Evolutionary conservation across 2,888 invertebrate genomes (phyloP), one percentile per base, ranked within the genome.

Genomic region (Drosophila mettleri): DNA sequence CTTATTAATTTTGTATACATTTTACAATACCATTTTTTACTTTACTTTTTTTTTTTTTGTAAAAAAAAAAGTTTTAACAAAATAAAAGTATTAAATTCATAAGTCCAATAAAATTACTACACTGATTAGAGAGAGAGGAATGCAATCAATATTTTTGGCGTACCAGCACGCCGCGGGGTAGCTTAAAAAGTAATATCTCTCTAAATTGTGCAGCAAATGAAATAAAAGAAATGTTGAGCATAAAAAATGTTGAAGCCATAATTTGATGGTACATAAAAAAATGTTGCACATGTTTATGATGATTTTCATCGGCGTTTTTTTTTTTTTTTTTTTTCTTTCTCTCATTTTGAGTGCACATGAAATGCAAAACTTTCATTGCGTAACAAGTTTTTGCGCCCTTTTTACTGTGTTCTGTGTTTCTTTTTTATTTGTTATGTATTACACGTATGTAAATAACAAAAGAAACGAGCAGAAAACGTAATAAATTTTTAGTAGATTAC

Each of bases 401-500:
- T 20, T 39, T 53, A 10, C 20, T 48, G 20, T 20, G 16, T 33
- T 31, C 2, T 43, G 58, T 51, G 29, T 46, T 46, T 51, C 24
- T 33, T 38, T 38, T 38, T 38, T 27, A 27, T 52, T 52, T 63
- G 27, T 62, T 62, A 48, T 38, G 54, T 38, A 46, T 34, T 49
- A 62, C 73, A 78, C 74, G 60, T 73, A 58, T 75, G 68, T 68
- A 64, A 70, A 77, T 67, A 81, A 74, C 34, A 65, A 68, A 72
- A 74, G 51, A 59, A 71, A 55, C 43, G 41, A 51, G 9, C 20
- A 53, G 54, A 69, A 65, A 78, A 80, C 20, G 79, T 76, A 75
- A 87, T 87, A 87, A 85, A 82, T 85, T 85, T 78, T 64, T 73
- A 69, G 82, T 69, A 85, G 82, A 82, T 81, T 75, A 85, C 76